A percentile compares a stretch with the other conserved stretches of the same genome.
phyloP scores from a whole-genome alignment of 2,888 invertebrate genomes.

The Pyrocoelia pectoralis region DNA sequence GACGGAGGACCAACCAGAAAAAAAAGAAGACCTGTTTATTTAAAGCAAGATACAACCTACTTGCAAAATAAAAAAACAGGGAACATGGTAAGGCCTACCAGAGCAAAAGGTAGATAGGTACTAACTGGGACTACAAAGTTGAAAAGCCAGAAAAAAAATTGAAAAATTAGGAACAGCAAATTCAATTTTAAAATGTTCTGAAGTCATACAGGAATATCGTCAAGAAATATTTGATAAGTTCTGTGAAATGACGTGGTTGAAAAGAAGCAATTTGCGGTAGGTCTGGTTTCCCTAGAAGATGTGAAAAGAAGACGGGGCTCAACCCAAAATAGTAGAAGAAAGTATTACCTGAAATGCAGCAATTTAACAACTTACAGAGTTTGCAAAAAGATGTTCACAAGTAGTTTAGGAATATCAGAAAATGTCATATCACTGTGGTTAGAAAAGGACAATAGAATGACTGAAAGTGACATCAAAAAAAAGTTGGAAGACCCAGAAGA shows the following conservation, averaged over 20 bases:
- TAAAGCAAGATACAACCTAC: too few relatives aligned
- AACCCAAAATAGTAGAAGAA: not conserved
- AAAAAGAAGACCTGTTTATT: too few relatives aligned
- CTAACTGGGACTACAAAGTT: slow-evolving; percentile 1
- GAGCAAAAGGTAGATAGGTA: not conserved
- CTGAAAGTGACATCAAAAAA: not conserved
- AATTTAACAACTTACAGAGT: not conserved
- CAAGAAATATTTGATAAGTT: slow-evolving; percentile 6
- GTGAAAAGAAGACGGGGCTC: slow-evolving; percentile 2
- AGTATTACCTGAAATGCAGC: not conserved
- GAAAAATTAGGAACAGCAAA: not conserved
- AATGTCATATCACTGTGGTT: not conserved
- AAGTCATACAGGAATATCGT: not conserved
- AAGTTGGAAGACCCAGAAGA: too few relatives aligned
- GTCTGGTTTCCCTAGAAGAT: not conserved
- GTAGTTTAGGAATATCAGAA: not conserved
- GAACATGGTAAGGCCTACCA: not conserved
- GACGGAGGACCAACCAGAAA: too few relatives aligned
- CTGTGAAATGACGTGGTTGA: slow-evolving; percentile 6
- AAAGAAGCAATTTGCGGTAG: not conserved
- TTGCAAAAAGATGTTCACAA: slow-evolving; percentile 7
- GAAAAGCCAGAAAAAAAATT: not conserved
- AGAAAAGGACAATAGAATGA: not conserved
- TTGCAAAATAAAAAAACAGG: slow-evolving; percentile 2
- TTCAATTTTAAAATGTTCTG: not conserved